Conservation (phyloP, 2,888 invertebrate genomes). For the Amphipyra berbera region DNA sequence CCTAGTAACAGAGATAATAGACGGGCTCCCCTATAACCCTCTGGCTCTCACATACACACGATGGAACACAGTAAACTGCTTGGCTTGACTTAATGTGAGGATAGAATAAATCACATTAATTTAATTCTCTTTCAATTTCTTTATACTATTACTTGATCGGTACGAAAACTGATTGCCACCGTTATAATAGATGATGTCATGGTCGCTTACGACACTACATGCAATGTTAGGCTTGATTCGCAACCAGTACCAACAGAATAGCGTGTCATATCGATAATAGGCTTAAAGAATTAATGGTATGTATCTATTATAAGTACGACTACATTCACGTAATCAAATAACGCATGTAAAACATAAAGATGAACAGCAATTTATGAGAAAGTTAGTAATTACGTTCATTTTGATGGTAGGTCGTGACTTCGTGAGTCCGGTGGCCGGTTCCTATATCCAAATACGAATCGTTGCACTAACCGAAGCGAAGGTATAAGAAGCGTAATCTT, state of each 20-base stretch:
- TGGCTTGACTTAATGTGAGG: too few species aligned
- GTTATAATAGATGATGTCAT: too few species aligned
- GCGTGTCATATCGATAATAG: constrained; percentile 15
- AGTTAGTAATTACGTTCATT: constrained; percentile 25
- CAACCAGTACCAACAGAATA: background rate
- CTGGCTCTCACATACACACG: too few species aligned
- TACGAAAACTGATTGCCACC: too few species aligned
- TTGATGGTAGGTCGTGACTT: constrained; percentile 1
- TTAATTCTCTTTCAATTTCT: too few species aligned
- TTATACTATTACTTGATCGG: too few species aligned
- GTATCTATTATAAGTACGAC: constrained; percentile 6
- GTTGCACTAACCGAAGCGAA: too few species aligned
- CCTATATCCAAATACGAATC: background rate
- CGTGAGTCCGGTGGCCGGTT: background rate
- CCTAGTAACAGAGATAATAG: too few species aligned
- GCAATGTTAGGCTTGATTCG: background rate
- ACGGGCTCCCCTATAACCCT: too few species aligned
- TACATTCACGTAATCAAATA: constrained; percentile 14
- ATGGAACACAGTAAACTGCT: too few species aligned
- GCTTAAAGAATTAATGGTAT: background rate
- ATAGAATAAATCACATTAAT: too few species aligned
- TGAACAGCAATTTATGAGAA: constrained; percentile 20
- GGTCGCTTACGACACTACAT: background rate
- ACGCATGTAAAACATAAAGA: constrained; percentile 26
- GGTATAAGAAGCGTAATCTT: too few species aligned